Evolutionary conservation across 2,113 vertebrate genomes (phyloP), one percentile per base, ranked within the genome.

Genomic region (Sphaerodactylus townsendi): DNA sequence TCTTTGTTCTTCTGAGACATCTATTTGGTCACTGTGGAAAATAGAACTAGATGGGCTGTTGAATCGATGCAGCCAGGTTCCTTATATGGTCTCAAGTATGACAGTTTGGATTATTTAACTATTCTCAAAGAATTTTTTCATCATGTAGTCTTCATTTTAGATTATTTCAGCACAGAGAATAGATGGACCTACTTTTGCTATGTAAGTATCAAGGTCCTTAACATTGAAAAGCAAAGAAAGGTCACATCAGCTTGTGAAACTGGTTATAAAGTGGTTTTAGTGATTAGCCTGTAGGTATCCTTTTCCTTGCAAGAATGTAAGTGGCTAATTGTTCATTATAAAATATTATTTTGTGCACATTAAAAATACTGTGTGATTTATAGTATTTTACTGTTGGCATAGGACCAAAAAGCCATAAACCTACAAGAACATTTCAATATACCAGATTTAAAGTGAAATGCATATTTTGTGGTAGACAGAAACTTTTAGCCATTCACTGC

Each of bases 311-410:
- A 80, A 59, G 13, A 69, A 78, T 81, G 75, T 46, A 64, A 85
- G 78, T 72, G 39, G 10, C 19, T 81, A 62, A 83, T 72, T 71
- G 33, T 83, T 50, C 75, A 86, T 71, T 85, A 79, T 85, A 81
- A 88, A 87, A 79, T 14, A 44, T 75, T 81, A 62, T 78, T 85
- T 82, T 78, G 7, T 44, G 11, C 33, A 66, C 30, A 69, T 5
- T 68, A 62, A 3, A 81, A 88, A 44, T 13, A 23, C 35, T 8
- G 41, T 85, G 5, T 62, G 85, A 85, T 64, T 88, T 48, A 50
- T 30, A 71, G 53, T 68, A 23, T 25, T 78, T 1, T 87, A 56
- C 72, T 62, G 2, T 23, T 83, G 62, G 44, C 53, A 77, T 53
- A 80, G 8, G 59, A 25, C 33, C 71, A 28, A 84, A 46, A 72